Evolutionary conservation across 2,888 invertebrate species (phyloP), one percentile per base, ranked within the genome.

Genomic region (Gerris lacustris): DNA sequence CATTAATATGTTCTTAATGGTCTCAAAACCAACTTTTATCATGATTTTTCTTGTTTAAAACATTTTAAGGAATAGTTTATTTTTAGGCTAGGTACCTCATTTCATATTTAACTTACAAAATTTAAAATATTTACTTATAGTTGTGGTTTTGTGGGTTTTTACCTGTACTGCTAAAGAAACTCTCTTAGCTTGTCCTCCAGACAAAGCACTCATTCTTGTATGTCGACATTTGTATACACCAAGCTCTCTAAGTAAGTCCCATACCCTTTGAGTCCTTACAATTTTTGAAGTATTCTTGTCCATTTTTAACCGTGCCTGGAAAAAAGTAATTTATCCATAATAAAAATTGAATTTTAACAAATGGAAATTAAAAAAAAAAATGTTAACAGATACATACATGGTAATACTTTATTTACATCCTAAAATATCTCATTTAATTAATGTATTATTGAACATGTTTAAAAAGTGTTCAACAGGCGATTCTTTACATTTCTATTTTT

Each of bases 171-270:
- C 64, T 31, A 64, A 18, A n/a, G 64, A n/a, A 18, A 64, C 18
- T 64, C 64, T 9, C 79, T 93, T 92, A 78, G 88, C 86, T 81
- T 96, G 95, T 0, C 96, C 96, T 0, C 96, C 95, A 0, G 94
- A 94, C 63, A 96, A 83, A 15, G 88, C 86, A 77, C 88, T 87
- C 45, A 93, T 83, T 75, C 87, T 84, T 0, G 91, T 91, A 76
- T 88, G 82, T 0, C 84, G 84, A 77, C 91, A 90, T 77, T 87
- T 88, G 11, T 81, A 81, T 9, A 96, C 83, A 0, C 92, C 91
- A 44, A 96, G 83, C 72, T 89, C 87, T 0, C 80, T 81, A 5
- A 88, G 77, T 17, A 87, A 79, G 43, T 83, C 83, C 6, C 81
- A 79, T 67, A 88, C 82, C 72, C 82, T 79, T 63, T 79, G 77